Conservation (phyloP, 2,797 vertebrate genomes). For the Muscicapa comitata region DNA sequence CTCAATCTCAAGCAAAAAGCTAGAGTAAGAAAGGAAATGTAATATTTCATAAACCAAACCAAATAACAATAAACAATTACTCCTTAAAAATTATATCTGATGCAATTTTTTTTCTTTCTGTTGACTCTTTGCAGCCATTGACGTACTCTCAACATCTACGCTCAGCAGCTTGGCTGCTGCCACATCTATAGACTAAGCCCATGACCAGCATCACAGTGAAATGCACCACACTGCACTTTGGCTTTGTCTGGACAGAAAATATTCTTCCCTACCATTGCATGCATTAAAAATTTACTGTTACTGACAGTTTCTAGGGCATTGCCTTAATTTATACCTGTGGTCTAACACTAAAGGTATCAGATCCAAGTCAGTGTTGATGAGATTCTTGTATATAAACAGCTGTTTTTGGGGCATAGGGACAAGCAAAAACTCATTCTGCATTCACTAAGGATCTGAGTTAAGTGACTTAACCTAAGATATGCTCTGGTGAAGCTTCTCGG, state of each 20-base stretch:
- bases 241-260: neutral
- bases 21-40: neutral
- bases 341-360: neutral
- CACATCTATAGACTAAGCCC: neutral
- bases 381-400: neutral
- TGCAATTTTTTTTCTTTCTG: neutral
- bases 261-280: neutral
- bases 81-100: neutral
- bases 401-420: neutral
- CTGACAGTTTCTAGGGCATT: neutral
- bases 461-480: neutral
- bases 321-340: neutral
- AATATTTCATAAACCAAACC: neutral
- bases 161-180: neutral
- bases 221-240: accelerated
- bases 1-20: neutral
- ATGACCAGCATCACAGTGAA: neutral
- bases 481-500: neutral
- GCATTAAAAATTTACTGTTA: neutral
- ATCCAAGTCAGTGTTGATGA: neutral
- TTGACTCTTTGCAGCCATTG: neutral
- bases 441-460: neutral
- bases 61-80: neutral
- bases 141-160: neutral
- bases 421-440: neutral